These are phyloP conservation scores for Cercopithecus mona DNA, from an alignment of 2,113 vertebrate genomes.

Conservation along the genomic window DNA sequence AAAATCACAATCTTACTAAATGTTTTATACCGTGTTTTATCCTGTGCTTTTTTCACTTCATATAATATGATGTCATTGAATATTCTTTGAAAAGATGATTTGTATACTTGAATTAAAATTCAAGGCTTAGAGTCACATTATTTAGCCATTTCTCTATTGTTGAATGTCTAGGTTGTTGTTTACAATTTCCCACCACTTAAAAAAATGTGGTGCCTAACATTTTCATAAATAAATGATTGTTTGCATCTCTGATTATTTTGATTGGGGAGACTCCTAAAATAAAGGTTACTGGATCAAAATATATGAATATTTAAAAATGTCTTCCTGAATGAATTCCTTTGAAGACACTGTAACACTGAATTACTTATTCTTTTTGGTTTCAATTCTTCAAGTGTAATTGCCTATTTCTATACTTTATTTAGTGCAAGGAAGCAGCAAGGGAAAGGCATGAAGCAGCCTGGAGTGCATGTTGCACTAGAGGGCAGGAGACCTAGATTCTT, in stretches of 20 bases:
- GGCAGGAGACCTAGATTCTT: background rate
- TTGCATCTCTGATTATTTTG: background rate
- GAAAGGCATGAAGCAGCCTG: background rate
- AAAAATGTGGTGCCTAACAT: background rate
- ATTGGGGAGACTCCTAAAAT: background rate
- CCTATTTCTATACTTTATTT: background rate
- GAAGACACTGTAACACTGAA: background rate
- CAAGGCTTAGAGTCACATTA: background rate
- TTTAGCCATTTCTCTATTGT: background rate
- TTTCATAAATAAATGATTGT: background rate
- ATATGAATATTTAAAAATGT: background rate
- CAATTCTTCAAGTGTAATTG: background rate
- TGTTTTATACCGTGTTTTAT: background rate
- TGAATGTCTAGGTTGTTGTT: background rate
- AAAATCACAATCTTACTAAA: background rate
- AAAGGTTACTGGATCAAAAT: background rate
- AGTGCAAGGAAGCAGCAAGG: background rate
- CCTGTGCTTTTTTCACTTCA: background rate
- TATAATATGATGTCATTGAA: background rate
- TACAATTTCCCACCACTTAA: background rate
- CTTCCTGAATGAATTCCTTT: background rate
- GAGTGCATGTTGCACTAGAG: background rate
- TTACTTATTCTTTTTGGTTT: background rate
- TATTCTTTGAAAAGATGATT: constrained; percentile 5
- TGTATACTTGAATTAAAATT: background rate